Conservation (phyloP, 1,140 invertebrate species). For the Drosophila subobscura region DNA sequence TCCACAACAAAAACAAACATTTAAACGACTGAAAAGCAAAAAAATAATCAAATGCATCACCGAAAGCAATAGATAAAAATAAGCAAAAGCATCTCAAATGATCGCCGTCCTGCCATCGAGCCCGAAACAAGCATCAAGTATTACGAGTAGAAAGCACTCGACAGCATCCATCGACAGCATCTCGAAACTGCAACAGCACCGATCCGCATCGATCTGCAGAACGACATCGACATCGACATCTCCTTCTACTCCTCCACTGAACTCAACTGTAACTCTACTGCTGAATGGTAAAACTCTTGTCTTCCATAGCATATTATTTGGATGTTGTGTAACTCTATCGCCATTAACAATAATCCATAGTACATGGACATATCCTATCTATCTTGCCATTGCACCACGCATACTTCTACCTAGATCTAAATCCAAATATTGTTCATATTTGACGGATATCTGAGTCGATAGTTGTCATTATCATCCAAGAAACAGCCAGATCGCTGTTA, state of each 20-base stretch:
- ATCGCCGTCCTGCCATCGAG: constrained; percentile 23
- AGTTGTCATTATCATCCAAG: constrained; percentile 23
- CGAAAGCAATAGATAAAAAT: constrained; percentile 3
- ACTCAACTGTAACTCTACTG: constrained; percentile 30
- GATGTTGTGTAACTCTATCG: constrained; percentile 75
- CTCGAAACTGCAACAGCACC: constrained; percentile 2
- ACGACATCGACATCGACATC: constrained; percentile 5
- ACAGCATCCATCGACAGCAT: not conserved
- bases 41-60: constrained; percentile 20
- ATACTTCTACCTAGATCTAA: constrained; percentile 19
- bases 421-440: constrained; percentile 25
- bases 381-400: constrained; percentile 57
- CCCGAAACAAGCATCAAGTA: constrained; percentile 25
- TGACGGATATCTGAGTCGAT: constrained; percentile 19
- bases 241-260: not conserved
- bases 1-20: constrained; percentile 9
- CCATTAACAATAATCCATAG: constrained; percentile 61
- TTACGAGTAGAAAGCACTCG: constrained; percentile 13
- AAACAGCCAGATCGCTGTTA: not conserved
- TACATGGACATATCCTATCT: constrained; percentile 60
- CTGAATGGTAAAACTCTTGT: constrained; percentile 74
- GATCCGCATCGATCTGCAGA: constrained; percentile 5
- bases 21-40: constrained; percentile 39
- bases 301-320: constrained; percentile 59
- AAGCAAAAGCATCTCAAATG: constrained; percentile 36